A percentile compares a stretch with the other conserved stretches of the same genome.
These are phyloP conservation scores for Papilio gigon DNA, from an alignment of 2,888 invertebrate species.

Conservation along the genomic window DNA sequence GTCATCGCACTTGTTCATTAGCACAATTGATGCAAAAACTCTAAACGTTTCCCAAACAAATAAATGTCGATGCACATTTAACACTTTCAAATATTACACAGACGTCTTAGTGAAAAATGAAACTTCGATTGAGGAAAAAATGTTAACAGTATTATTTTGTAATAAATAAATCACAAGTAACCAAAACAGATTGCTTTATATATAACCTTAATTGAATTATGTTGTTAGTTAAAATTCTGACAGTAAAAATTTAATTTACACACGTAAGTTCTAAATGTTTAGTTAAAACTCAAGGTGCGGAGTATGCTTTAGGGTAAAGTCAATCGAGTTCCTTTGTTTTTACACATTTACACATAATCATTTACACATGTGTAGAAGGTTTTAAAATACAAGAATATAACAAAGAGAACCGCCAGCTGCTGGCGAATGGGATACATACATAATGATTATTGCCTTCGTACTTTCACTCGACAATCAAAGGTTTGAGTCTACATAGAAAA, in stretches of 20 bases:
- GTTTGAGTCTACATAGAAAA: background rate
- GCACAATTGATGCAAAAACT: constrained; percentile 2
- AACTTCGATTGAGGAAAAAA: background rate
- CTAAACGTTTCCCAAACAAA: background rate
- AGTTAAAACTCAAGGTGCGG: too few relatives aligned
- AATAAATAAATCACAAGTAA: background rate
- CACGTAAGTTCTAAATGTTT: too few relatives aligned
- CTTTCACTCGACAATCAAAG: constrained; percentile 8
- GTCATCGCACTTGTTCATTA: background rate
- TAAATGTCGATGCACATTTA: background rate
- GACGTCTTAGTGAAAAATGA: background rate
- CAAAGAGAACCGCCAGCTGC: background rate
- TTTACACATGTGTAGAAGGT: too few relatives aligned
- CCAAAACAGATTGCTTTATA: background rate
- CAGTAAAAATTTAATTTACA: too few relatives aligned
- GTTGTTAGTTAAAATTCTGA: too few relatives aligned
- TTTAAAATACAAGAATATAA: too few relatives aligned
- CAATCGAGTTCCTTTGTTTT: too few relatives aligned
- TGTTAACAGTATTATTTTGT: background rate
- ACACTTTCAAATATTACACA: constrained; percentile 2
- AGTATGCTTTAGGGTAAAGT: too few relatives aligned
- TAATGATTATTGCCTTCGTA: constrained; percentile 2
- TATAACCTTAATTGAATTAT: too few relatives aligned
- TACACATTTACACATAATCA: too few relatives aligned
- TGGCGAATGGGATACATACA: constrained; percentile 5